Percentiles rank a stretch among this genome's conserved stretches.
These are phyloP conservation scores for Corythaeola cristata DNA, from an alignment of 2,113 vertebrate species.

Conservation along the genomic window DNA sequence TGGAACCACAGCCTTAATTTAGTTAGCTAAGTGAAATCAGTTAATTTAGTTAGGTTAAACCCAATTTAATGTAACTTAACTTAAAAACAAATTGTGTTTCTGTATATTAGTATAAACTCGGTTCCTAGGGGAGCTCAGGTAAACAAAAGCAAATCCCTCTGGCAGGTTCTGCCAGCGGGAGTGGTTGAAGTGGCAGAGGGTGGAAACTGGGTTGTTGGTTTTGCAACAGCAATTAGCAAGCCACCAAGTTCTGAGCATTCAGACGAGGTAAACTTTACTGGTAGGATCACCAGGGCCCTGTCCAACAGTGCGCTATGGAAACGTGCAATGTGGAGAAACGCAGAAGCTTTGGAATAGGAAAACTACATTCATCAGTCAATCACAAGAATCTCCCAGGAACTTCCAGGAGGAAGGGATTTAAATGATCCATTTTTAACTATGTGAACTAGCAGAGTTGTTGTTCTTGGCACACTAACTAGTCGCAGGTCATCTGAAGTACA, in stretches of 20 bases:
- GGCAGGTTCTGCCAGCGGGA: background rate
- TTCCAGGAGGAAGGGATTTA: background rate
- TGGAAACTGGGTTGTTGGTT: background rate
- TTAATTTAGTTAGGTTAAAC: background rate
- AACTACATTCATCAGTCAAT: background rate
- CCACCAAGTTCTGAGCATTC: background rate
- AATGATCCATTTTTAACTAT: background rate
- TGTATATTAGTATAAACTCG: background rate
- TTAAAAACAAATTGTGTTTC: background rate
- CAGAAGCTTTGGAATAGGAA: background rate
- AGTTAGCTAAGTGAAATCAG: background rate
- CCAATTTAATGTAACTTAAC: background rate
- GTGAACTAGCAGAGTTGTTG: background rate
- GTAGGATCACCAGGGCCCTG: background rate
- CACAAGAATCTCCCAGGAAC: background rate
- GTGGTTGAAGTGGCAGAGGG: background rate
- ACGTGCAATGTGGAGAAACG: background rate
- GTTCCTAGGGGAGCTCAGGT: background rate
- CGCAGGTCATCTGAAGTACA: background rate
- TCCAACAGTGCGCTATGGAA: background rate
- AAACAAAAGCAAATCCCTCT: background rate
- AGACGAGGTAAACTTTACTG: accelerated
- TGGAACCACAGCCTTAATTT: background rate
- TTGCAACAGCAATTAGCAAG: background rate
- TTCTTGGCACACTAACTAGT: background rate